A percentile compares a stretch with the other conserved stretches of the same genome.
Conservation (phyloP, 2,797 vertebrate genomes). For the Ataeniobius toweri region DNA sequence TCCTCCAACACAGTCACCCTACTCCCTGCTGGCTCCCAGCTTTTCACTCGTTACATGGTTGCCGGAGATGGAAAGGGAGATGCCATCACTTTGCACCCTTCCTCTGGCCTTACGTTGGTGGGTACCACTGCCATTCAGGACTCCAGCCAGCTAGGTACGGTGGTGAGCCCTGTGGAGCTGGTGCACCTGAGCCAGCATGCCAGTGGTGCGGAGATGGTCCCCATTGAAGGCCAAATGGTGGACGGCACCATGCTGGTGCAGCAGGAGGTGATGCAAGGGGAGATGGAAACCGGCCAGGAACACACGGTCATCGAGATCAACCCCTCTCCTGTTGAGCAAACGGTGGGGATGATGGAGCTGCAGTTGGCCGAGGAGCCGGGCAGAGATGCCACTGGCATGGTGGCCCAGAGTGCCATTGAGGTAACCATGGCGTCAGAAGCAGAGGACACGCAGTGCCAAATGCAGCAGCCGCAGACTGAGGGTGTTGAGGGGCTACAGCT, state of each 20-base stretch:
- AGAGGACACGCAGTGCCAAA: slow-evolving; percentile 67
- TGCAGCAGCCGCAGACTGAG: slow-evolving; percentile 73
- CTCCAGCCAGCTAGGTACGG: slow-evolving; percentile 81
- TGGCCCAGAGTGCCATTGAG: slow-evolving; percentile 83
- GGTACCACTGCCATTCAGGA: slow-evolving; percentile 88
- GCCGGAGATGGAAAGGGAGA: slow-evolving; percentile 85
- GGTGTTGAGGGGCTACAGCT: slow-evolving; percentile 84
- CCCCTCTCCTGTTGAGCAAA: slow-evolving; percentile 81
- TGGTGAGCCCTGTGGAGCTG: slow-evolving; percentile 91
- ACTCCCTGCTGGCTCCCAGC: slow-evolving; percentile 87
- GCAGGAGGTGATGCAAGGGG: slow-evolving; percentile 69
- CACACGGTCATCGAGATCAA: slow-evolving; percentile 94
- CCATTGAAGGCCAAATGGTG: slow-evolving; percentile 77
- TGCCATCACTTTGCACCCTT: slow-evolving; percentile 88
- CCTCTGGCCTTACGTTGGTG: slow-evolving; percentile 88
- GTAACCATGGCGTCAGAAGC: slow-evolving; percentile 60
- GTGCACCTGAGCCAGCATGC: slow-evolving; percentile 86
- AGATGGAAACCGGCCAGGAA: slow-evolving; percentile 76
- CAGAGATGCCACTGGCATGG: slow-evolving; percentile 78
- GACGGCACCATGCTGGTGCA: slow-evolving; percentile 81
- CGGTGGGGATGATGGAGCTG: slow-evolving; percentile 75
- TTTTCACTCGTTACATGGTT: slow-evolving; percentile 88
- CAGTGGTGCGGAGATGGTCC: slow-evolving; percentile 78
- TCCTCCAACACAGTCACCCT: slow-evolving; percentile 77
- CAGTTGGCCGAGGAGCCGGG: slow-evolving; percentile 64